Base-by-base conservation (phyloP, 2,888 invertebrate species). In the Epirrhoe tristata region DNA sequence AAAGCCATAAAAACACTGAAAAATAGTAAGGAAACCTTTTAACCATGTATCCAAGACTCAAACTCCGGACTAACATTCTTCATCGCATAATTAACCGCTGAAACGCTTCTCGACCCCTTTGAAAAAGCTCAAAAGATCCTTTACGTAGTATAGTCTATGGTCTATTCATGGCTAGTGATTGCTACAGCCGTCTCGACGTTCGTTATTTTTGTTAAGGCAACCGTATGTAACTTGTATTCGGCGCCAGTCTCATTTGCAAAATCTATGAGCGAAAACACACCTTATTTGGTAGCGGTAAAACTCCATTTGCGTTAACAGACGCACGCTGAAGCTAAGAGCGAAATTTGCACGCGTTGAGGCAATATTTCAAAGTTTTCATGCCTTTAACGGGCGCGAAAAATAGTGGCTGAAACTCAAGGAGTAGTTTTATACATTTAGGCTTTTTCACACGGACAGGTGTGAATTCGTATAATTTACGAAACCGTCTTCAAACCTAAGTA, bases 141-240 rank as follows among this genome's bases (percentile, higher is more conserved):
- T 86, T 86, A 84, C 89, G 90, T 89, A 88, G 89, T 88, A 88
- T 83, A 86, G 86, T 83, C 85, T 83, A 86, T 78, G 81, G 82
- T 82, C 87, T 82, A 90, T 90, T 90, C 90, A 89, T 78, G 81
- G 81, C 83, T 78, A 84, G 80, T 87, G 90, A 89, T 88, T 88
- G 88, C 87, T 84, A 83, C 80, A 78, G 80, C 80, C 80, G 84
- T 86, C 86, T 84, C 84, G 81, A 81, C 70, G 87, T 90, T 93
- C 92, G 93, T 93, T 93, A 93, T 93, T 93, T 93, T 93, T 91
- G 93, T 92, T 89, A 87, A 93, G 87, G 91, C 90, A 92, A 86
- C 88, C 93, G 92, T 90, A 87, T 85, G 84, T 87, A 88, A 88
- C 81, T 84, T 84, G 81, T 78, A 81, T 81, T 82, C 76, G 74